A percentile compares a stretch with the other conserved stretches of the same genome.
Conservation (phyloP, 1,140 invertebrate species). For the Heliconius hermathena region DNA sequence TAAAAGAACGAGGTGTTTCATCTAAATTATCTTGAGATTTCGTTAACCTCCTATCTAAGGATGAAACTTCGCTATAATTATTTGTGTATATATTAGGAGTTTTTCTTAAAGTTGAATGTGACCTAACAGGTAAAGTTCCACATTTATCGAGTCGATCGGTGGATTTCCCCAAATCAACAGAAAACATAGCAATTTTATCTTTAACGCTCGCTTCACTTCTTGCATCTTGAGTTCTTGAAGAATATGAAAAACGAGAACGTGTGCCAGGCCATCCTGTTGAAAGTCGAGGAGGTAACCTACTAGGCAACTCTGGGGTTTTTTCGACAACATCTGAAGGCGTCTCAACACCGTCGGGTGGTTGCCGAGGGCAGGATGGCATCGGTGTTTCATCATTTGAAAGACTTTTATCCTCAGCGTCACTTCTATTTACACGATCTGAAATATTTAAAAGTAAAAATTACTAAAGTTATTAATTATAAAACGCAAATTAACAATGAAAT, state of each 20-base stretch:
- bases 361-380: slow-evolving; percentile 83
- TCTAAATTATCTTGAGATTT: slow-evolving; percentile 78
- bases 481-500: neutral
- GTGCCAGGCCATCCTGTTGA: slow-evolving; percentile 59
- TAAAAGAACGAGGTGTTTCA: slow-evolving; percentile 66
- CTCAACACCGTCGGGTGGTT: slow-evolving; percentile 94
- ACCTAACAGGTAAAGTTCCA: slow-evolving; percentile 75
- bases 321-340: slow-evolving; percentile 90
- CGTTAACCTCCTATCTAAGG: slow-evolving; percentile 71
- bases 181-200: slow-evolving; percentile 95
- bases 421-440: slow-evolving; percentile 74
- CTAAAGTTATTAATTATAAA: neutral
- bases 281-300: slow-evolving; percentile 63
- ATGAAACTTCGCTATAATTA: slow-evolving; percentile 63
- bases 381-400: slow-evolving; percentile 76
- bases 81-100: slow-evolving; percentile 56
- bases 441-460: slow-evolving; percentile 40
- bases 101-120: slow-evolving; percentile 66
- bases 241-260: slow-evolving; percentile 67
- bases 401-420: slow-evolving; percentile 75
- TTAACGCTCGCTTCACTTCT: slow-evolving; percentile 90
- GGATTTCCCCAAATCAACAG: slow-evolving; percentile 79
- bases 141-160: slow-evolving; percentile 76
- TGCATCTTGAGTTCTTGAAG: slow-evolving; percentile 85
- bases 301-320: slow-evolving; percentile 70